phyloP scores from a whole-genome alignment of 2,113 vertebrate species.

The Emydocephalus ijimae region DNA sequence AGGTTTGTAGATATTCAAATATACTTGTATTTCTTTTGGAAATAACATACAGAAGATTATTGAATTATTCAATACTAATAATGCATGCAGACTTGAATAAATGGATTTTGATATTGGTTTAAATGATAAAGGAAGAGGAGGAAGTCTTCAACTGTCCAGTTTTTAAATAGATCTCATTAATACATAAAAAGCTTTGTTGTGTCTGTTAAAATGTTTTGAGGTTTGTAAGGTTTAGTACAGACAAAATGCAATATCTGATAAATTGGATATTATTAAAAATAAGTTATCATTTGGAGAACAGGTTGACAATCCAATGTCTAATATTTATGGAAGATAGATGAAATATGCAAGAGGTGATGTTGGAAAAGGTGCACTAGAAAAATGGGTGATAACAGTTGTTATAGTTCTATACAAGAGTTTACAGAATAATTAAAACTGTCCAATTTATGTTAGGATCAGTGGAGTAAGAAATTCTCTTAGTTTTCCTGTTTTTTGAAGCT shows the following conservation, averaged over 20 bases:
- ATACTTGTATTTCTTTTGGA: not conserved
- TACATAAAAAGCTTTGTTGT: not conserved
- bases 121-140: not conserved
- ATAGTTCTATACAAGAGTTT: not conserved
- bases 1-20: constrained; percentile 69
- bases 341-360: not conserved
- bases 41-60: not conserved
- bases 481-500: not conserved
- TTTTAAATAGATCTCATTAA: not conserved
- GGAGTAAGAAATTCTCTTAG: not conserved
- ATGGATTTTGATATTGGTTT: not conserved
- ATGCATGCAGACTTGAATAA: not conserved
- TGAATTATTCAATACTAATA: not conserved
- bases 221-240: not conserved
- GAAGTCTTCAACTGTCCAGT: not conserved
- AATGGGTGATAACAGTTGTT: not conserved
- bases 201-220: not conserved
- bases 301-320: not conserved
- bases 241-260: not conserved
- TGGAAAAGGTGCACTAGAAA: not conserved
- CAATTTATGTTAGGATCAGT: not conserved
- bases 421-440: not conserved
- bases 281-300: not conserved
- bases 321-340: not conserved
- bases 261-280: not conserved